Evolutionary conservation across 2,797 vertebrate genomes (phyloP).

Genomic region (Gadopsis bispinosus): DNA sequence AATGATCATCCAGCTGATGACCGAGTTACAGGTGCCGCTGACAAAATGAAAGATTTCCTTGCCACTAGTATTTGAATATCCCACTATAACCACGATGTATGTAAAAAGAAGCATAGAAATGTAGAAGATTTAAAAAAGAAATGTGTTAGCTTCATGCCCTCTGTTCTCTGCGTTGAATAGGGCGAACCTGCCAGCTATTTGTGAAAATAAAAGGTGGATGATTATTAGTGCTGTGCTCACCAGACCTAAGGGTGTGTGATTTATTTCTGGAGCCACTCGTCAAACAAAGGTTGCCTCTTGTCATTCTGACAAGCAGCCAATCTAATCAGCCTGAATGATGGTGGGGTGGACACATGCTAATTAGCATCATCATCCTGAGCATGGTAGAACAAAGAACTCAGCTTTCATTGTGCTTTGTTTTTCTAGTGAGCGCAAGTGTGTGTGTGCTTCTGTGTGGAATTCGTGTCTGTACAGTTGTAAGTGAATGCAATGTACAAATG

Average conservation of each 20-base stretch:
- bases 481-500: constrained; percentile 12
- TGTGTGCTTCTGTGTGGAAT: constrained; percentile 25
- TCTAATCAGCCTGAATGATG: constrained; percentile 71
- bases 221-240: constrained; percentile 44
- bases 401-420: constrained; percentile 24
- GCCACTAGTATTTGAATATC: not conserved
- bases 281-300: constrained; percentile 62
- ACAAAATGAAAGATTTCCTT: not conserved
- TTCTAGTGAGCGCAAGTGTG: not conserved
- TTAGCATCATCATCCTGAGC: constrained; percentile 58
- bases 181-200: not conserved
- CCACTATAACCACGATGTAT: not conserved
- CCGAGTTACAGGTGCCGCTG: not conserved
- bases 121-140: not conserved
- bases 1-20: constrained; percentile 6
- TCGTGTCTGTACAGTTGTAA: constrained; percentile 10
- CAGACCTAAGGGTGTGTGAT: constrained; percentile 51
- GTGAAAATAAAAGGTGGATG: constrained; percentile 21
- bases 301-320: constrained; percentile 57
- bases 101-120: not conserved
- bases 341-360: constrained; percentile 69
- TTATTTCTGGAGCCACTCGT: constrained; percentile 61
- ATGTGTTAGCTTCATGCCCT: not conserved
- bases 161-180: not conserved
- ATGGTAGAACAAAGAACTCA: constrained; percentile 38